phyloP scores from a whole-genome alignment of 1,140 invertebrate genomes.

The Drosophila miranda region DNA sequence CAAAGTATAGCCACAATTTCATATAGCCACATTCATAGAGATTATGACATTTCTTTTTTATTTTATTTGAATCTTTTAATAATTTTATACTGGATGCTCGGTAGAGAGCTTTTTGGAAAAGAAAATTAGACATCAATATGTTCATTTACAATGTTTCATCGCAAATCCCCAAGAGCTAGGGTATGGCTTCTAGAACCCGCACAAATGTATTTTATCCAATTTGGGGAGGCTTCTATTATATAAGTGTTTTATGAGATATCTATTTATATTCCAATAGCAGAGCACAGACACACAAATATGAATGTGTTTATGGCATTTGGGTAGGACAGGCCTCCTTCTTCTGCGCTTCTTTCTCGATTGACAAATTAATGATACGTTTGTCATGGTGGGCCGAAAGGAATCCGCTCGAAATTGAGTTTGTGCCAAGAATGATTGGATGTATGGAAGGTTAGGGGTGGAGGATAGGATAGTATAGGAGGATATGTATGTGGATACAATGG shows the following conservation, averaged over 20 bases:
- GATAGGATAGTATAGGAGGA: background rate
- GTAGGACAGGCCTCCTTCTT: conserved; percentile 38
- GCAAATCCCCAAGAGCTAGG: no score
- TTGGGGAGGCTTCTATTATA: conserved; percentile 22
- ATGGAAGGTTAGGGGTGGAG: background rate
- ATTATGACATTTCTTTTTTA: no score
- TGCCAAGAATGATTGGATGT: conserved; percentile 39
- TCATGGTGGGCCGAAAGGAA: conserved; percentile 31
- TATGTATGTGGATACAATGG: background rate
- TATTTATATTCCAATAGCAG: conserved; percentile 11
- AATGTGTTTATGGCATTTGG: conserved; percentile 19
- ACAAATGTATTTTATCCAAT: conserved; percentile 8
- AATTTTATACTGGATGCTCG: no score
- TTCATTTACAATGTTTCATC: no score
- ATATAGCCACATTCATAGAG: no score
- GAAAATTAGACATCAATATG: no score
- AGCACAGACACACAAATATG: background rate
- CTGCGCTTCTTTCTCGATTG: conserved; percentile 15
- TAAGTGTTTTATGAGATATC: conserved; percentile 21
- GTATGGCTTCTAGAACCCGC: no score
- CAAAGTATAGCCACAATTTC: no score
- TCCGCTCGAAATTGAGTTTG: conserved; percentile 35
- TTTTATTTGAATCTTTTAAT: no score
- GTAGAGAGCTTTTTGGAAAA: no score
- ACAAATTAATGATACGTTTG: conserved; percentile 47